Percentiles rank a stretch among this genome's conserved stretches.
phyloP scores from a whole-genome alignment of 2,113 vertebrate genomes.

The Mus pahari region DNA sequence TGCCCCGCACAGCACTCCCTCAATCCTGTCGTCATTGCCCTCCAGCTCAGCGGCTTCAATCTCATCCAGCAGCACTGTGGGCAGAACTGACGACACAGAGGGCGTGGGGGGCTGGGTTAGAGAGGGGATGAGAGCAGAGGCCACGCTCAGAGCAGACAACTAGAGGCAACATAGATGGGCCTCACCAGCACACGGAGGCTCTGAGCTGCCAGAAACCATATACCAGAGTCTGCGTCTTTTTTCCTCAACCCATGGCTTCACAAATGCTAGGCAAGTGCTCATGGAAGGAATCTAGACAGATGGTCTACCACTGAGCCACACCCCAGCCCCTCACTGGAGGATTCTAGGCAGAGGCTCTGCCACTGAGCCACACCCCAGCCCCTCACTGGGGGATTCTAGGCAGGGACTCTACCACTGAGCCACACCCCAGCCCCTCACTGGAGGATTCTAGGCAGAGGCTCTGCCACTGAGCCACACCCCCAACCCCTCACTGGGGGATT shows the following conservation, averaged over 20 bases:
- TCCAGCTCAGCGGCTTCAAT: slow-evolving; percentile 96
- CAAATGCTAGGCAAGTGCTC: not conserved
- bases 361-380: too few relatives aligned
- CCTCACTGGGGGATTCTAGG: too few relatives aligned
- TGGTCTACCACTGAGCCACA: not conserved
- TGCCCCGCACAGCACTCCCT: slow-evolving; percentile 95
- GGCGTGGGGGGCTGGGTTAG: accelerated
- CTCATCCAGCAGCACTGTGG: slow-evolving; percentile 94
- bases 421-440: too few relatives aligned
- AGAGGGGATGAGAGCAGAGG: accelerated
- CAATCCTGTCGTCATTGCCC: slow-evolving; percentile 95
- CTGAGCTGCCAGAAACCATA: not conserved
- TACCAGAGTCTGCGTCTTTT: too few relatives aligned
- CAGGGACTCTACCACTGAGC: too few relatives aligned
- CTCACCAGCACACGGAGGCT: not conserved
- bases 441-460: not conserved
- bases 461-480: not conserved
- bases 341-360: too few relatives aligned
- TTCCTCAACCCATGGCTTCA: not conserved
- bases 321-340: too few relatives aligned
- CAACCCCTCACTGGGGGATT: too few relatives aligned
- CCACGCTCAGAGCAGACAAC: not conserved
- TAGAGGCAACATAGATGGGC: too few relatives aligned
- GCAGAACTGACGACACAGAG: slow-evolving; percentile 87
- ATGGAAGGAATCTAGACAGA: too few relatives aligned